Conservation (phyloP, 2,797 vertebrate species). For the Enteromius treurensis region DNA sequence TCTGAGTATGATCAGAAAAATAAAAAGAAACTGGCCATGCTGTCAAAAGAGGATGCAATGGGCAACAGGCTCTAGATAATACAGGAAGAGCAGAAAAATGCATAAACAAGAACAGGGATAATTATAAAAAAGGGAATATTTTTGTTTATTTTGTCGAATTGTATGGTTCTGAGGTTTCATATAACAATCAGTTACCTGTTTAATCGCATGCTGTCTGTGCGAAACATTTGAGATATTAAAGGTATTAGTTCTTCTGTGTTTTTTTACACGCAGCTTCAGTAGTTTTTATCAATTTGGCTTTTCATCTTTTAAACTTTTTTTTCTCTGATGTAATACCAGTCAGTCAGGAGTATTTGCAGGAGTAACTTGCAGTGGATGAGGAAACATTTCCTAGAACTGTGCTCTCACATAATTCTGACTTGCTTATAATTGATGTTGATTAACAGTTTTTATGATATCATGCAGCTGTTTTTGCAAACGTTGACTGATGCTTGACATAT, state of each 20-base stretch:
- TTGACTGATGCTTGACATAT: background rate
- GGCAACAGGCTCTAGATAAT: background rate
- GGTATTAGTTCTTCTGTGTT: background rate
- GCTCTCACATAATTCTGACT: background rate
- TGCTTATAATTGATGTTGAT: background rate
- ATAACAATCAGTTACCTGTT: background rate
- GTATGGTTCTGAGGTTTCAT: background rate
- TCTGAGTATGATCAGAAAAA: constrained; percentile 30
- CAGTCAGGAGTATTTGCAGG: background rate
- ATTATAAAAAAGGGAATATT: background rate
- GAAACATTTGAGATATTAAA: background rate
- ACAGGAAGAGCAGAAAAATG: background rate
- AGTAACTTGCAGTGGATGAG: background rate
- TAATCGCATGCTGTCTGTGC: background rate
- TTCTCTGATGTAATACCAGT: background rate
- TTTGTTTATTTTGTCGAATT: background rate
- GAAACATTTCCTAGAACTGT: background rate
- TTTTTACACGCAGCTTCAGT: background rate
- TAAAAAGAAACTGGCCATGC: background rate
- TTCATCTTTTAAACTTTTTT: background rate
- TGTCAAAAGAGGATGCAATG: background rate
- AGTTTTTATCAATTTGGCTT: background rate
- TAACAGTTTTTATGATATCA: background rate
- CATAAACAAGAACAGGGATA: background rate
- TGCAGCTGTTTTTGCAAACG: background rate